Base-by-base conservation (phyloP, 2,888 invertebrate genomes). In the Andrena flavipes region DNA sequence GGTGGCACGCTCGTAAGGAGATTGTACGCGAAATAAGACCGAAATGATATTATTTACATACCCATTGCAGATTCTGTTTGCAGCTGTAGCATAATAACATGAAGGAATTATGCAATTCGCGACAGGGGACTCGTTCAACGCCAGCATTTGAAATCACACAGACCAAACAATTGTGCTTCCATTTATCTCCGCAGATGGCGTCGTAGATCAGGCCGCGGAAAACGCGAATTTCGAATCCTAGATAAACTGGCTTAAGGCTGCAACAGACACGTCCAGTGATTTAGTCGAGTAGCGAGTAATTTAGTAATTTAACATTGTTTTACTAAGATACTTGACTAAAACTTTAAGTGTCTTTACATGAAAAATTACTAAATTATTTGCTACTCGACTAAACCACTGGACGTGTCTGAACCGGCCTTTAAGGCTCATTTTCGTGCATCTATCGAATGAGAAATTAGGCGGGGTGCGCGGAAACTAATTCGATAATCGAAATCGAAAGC, bases 341-440 rank as follows among this genome's bases (percentile, higher is more conserved):
- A n/a, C n/a, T n/a, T n/a, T n/a, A n/a, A n/a, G n/a, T n/a, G n/a
- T n/a, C n/a, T n/a, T n/a, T n/a, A n/a, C n/a, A n/a, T n/a, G n/a
- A n/a, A n/a, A n/a, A n/a, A n/a, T n/a, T n/a, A n/a, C n/a, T n/a
- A n/a, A n/a, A n/a, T n/a, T n/a, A n/a, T n/a, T n/a, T n/a, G n/a
- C n/a, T n/a, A n/a, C n/a, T n/a, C n/a, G n/a, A n/a, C n/a, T n/a
- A n/a, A n/a, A n/a, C n/a, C n/a, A n/a, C n/a, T n/a, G n/a, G n/a
- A n/a, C n/a, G n/a, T n/a, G n/a, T n/a, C n/a, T n/a, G n/a, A n/a
- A n/a, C n/a, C n/a, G n/a, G n/a, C n/a, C n/a, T n/a, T n/a, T n/a
- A n/a, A 13, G 67, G 51, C 51, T 67, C 20, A 42, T 67, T 26
- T 29, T 67, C 29, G 42, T 35, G 7, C 16, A 49, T 26, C 54